A percentile compares a stretch with the other conserved stretches of the same genome.
Conservation (phyloP, 2,888 invertebrate genomes). For the Folsomia manolachei region DNA sequence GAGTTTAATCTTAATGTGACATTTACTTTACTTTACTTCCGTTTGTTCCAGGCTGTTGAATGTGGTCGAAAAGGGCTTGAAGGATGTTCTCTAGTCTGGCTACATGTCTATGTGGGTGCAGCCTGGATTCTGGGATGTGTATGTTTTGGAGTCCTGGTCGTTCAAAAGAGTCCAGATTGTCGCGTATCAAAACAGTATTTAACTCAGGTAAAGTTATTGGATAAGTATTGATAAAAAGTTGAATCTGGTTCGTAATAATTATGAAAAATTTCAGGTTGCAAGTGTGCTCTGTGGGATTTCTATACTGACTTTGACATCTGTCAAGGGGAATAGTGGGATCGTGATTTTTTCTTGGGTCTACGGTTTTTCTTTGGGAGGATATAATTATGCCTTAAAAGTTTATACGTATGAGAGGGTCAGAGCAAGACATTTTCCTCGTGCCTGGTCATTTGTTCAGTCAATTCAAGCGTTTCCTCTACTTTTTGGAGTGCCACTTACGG, state of each 20-base stretch:
- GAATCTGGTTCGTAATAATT: too few species aligned
- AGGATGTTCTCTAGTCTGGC: slow-evolving; percentile 41
- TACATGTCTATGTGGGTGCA: slow-evolving; percentile 74
- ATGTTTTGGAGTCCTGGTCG: slow-evolving; percentile 76
- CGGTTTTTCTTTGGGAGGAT: slow-evolving; percentile 81
- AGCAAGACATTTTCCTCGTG: slow-evolving; percentile 78
- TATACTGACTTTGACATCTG: slow-evolving; percentile 70
- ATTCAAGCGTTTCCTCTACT: slow-evolving; percentile 79
- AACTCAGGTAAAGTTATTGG: slow-evolving; percentile 61
- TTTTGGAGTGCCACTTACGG: slow-evolving; percentile 78
- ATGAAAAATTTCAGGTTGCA: slow-evolving; percentile 66
- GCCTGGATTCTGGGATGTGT: slow-evolving; percentile 80
- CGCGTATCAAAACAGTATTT: slow-evolving; percentile 80
- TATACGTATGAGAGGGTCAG: slow-evolving; percentile 83
- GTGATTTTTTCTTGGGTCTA: slow-evolving; percentile 56
- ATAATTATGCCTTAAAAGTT: slow-evolving; percentile 83
- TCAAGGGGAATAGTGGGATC: slow-evolving; percentile 67
- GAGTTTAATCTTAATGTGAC: too few species aligned
- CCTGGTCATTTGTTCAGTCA: slow-evolving; percentile 91
- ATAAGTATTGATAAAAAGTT: too few species aligned
- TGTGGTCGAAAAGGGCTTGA: slow-evolving; percentile 40
- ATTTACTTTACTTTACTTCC: slow-evolving; percentile 3
- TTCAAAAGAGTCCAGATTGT: slow-evolving; percentile 78
- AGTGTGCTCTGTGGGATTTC: slow-evolving; percentile 74
- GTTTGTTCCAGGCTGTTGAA: slow-evolving; percentile 31